Evolutionary conservation across 2,113 vertebrate genomes (phyloP).

Genomic region (Neotragus moschatus): DNA sequence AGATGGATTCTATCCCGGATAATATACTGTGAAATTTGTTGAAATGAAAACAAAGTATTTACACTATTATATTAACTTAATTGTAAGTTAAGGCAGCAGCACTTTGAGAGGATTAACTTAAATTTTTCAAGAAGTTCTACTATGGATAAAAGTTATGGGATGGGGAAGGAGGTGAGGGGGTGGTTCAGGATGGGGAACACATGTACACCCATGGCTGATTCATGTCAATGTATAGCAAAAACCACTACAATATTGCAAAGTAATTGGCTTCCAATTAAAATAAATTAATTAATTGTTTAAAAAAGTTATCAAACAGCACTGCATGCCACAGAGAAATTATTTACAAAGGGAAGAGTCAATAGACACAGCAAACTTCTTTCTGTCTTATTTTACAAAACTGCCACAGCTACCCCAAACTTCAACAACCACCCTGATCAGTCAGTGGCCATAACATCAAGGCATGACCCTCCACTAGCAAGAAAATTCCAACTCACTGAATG

Average conservation of each 20-base stretch:
- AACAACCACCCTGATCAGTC: neutral
- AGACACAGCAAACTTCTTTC: neutral
- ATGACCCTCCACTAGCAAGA: neutral
- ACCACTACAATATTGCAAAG: neutral
- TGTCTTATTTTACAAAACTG: neutral
- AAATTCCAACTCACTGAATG: neutral
- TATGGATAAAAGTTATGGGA: neutral
- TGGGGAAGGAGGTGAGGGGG: neutral
- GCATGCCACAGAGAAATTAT: neutral
- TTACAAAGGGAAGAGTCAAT: neutral
- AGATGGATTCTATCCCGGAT: neutral
- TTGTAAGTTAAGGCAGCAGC: neutral
- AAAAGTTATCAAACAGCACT: neutral
- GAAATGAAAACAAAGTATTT: neutral
- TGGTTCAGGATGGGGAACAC: neutral
- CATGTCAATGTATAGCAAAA: neutral
- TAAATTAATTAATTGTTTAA: neutral
- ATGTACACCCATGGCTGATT: neutral
- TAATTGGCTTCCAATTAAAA: neutral
- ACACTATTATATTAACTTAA: neutral
- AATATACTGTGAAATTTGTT: neutral
- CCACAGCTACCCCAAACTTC: neutral
- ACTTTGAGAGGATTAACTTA: neutral
- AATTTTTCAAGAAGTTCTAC: neutral
- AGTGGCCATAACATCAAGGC: neutral